These are phyloP conservation scores for Siniperca undulata DNA, from an alignment of 2,797 vertebrate genomes.

Conservation along the genomic window DNA sequence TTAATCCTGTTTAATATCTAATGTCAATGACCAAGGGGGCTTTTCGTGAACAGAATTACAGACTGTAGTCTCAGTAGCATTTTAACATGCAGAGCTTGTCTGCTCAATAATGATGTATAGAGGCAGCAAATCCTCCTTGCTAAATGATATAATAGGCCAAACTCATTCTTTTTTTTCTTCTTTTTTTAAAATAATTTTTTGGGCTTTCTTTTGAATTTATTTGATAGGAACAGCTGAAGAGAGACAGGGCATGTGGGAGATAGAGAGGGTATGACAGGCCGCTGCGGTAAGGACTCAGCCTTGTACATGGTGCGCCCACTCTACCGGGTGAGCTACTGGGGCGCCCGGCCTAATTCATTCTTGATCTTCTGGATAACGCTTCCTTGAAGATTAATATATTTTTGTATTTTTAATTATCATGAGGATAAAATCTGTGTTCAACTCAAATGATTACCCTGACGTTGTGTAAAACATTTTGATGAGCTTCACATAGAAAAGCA, in stretches of 20 bases:
- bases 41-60: slow-evolving; percentile 47
- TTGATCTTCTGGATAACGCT: slow-evolving; percentile 43
- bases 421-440: slow-evolving; percentile 44
- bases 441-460: slow-evolving; percentile 38
- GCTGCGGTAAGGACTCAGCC: too few species aligned
- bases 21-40: slow-evolving; percentile 41
- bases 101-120: slow-evolving; percentile 54
- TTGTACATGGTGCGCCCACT: too few species aligned
- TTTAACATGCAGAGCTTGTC: slow-evolving; percentile 51
- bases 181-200: too few species aligned
- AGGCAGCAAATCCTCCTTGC: slow-evolving; percentile 56
- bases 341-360: slow-evolving; percentile 15
- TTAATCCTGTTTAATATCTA: slow-evolving; percentile 59
- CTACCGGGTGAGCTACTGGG: too few species aligned
- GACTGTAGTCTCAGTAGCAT: slow-evolving; percentile 21
- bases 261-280: too few species aligned
- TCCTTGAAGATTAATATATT: slow-evolving; percentile 42
- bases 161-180: slow-evolving; percentile 19
- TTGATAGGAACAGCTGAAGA: too few species aligned
- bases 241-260: too few species aligned
- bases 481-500: slow-evolving; percentile 13
- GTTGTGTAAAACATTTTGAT: slow-evolving; percentile 16
- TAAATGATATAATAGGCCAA: slow-evolving; percentile 59
- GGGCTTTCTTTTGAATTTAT: too few species aligned
- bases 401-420: slow-evolving; percentile 41